phyloP scores from a whole-genome alignment of 2,797 vertebrate species.

The Oophaga sylvatica region DNA sequence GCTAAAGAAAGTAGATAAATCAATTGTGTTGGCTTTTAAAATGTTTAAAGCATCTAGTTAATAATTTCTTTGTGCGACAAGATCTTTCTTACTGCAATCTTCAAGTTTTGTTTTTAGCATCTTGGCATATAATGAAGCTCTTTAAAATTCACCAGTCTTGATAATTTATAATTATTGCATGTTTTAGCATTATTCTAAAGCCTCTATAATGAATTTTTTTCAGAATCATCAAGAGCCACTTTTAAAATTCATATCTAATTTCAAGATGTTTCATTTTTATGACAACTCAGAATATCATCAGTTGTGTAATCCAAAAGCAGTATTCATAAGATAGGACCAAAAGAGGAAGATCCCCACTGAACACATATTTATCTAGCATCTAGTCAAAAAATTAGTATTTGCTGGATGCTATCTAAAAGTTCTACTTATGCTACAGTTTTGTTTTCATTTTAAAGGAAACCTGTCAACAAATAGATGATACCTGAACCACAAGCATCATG shows the following conservation, averaged over 20 bases:
- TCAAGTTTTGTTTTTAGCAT: slow-evolving; percentile 27
- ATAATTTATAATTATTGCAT: slow-evolving; percentile 14
- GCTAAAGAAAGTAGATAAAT: slow-evolving; percentile 41
- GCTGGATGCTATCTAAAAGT: too few relatives aligned
- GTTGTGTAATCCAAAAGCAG: not conserved
- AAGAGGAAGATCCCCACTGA: not conserved
- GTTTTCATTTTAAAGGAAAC: too few relatives aligned
- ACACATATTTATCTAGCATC: too few relatives aligned
- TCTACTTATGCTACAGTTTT: too few relatives aligned
- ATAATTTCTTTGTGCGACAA: slow-evolving; percentile 29
- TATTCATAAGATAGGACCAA: not conserved
- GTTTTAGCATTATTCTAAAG: slow-evolving; percentile 28
- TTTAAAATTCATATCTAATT: slow-evolving; percentile 22
- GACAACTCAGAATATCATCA: not conserved
- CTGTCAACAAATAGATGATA: too few relatives aligned
- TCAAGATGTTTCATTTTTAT: slow-evolving; percentile 35
- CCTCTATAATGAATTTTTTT: slow-evolving; percentile 1
- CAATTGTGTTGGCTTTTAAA: slow-evolving; percentile 13
- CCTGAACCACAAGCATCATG: too few relatives aligned
- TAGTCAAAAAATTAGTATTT: too few relatives aligned
- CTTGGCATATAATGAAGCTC: slow-evolving; percentile 35
- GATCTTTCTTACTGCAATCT: not conserved
- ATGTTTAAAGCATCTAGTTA: slow-evolving; percentile 11
- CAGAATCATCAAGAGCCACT: not conserved
- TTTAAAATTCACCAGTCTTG: slow-evolving; percentile 35